Percentiles rank a stretch among this genome's conserved stretches.
Conservation (phyloP, 2,113 vertebrate genomes). For the Saimiri boliviensis region DNA sequence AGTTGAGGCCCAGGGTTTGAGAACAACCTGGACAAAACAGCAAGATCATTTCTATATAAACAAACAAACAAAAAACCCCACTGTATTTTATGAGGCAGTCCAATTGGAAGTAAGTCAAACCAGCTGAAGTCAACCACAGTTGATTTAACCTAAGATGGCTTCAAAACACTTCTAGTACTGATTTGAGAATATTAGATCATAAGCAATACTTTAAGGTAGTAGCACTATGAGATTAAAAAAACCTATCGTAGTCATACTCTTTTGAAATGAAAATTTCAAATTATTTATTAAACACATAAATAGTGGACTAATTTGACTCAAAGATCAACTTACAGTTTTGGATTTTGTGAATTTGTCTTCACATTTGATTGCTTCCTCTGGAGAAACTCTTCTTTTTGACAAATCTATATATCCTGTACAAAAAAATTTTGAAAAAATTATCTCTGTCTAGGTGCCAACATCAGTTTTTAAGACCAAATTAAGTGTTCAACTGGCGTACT, state of each 20-base stretch:
- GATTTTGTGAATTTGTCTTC: conserved; percentile 99
- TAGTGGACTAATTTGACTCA: not conserved
- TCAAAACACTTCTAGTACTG: not conserved
- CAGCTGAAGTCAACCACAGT: not conserved
- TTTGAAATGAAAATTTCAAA: conserved; percentile 18
- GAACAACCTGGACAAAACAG: too few relatives aligned
- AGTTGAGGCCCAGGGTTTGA: too few relatives aligned
- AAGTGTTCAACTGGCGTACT: not conserved
- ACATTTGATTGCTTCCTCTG: conserved; percentile 98
- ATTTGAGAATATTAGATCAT: not conserved
- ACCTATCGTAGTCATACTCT: not conserved
- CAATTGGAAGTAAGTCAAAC: not conserved
- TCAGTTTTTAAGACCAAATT: not conserved
- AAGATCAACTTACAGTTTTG: conserved; percentile 93
- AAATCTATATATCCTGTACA: conserved; percentile 96
- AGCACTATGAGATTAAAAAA: not conserved
- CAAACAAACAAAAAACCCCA: too few relatives aligned
- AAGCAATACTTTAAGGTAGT: not conserved
- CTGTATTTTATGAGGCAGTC: not conserved
- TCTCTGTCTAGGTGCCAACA: not conserved
- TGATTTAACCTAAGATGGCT: not conserved
- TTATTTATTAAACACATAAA: not conserved
- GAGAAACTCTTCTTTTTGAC: conserved; percentile 99
- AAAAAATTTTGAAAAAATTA: conserved; percentile 58
- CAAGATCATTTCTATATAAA: too few relatives aligned